Evolutionary conservation across 2,888 invertebrate species (phyloP).

Genomic region (Chloroclystis v-ata): DNA sequence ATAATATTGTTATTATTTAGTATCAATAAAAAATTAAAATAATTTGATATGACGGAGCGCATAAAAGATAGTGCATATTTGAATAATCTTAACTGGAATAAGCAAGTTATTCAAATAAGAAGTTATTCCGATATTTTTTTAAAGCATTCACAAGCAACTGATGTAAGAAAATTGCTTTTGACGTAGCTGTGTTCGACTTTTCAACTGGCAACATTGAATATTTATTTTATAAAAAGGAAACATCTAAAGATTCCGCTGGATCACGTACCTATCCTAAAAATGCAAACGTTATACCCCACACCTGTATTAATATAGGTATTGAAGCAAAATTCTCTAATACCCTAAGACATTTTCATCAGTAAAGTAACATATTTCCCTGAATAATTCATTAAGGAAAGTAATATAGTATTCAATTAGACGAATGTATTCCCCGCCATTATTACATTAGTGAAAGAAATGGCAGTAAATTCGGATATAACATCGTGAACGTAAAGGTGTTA

Average conservation of each 20-base stretch:
- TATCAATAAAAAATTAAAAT: not conserved
- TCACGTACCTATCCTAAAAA: slow-evolving; percentile 8
- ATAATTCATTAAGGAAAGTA: slow-evolving; percentile 31
- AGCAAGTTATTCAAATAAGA: not conserved
- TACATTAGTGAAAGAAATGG: slow-evolving; percentile 37
- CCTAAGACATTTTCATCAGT: slow-evolving; percentile 25
- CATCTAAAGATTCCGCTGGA: slow-evolving; percentile 35
- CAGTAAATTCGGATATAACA: slow-evolving; percentile 41
- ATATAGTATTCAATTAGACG: slow-evolving; percentile 40
- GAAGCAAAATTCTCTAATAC: slow-evolving; percentile 33
- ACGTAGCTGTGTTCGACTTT: slow-evolving; percentile 19
- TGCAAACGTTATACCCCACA: not conserved
- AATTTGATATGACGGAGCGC: not conserved
- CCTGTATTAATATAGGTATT: slow-evolving; percentile 10
- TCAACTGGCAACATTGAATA: slow-evolving; percentile 36
- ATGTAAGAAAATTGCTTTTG: slow-evolving; percentile 2
- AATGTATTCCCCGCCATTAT: slow-evolving; percentile 36
- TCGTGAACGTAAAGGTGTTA: slow-evolving; percentile 38
- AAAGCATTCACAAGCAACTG: not conserved
- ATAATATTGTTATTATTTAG: too few species aligned
- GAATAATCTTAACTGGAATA: not conserved
- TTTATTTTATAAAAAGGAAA: slow-evolving; percentile 39
- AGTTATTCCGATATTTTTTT: not conserved
- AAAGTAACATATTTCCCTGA: slow-evolving; percentile 27
- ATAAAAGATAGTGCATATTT: not conserved